Evolutionary conservation across 2,113 vertebrate genomes (phyloP).

Genomic region (Struthio camelus): DNA sequence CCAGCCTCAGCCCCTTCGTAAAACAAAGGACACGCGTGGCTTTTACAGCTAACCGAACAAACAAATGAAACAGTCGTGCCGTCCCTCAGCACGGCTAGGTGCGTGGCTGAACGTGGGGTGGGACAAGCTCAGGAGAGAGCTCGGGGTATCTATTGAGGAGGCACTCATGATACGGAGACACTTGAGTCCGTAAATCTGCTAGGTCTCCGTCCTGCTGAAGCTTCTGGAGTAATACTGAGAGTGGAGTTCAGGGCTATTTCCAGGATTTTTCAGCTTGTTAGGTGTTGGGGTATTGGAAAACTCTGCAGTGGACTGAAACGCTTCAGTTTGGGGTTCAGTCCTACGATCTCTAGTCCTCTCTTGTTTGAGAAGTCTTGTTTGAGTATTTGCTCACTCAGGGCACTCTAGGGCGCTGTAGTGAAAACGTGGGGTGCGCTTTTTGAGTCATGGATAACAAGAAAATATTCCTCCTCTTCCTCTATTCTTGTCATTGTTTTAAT

Average conservation of each 20-base stretch:
- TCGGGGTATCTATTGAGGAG: background rate
- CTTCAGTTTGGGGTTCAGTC: background rate
- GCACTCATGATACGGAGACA: background rate
- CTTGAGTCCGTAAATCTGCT: background rate
- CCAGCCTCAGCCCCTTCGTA: background rate
- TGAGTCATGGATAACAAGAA: background rate
- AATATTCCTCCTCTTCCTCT: background rate
- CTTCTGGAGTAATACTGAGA: background rate
- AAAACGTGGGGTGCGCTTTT: background rate
- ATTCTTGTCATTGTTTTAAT: background rate
- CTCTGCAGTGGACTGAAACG: background rate
- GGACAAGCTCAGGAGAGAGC: background rate
- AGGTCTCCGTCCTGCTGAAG: accelerated
- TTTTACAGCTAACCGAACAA: background rate
- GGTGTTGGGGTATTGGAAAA: background rate
- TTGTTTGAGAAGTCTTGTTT: accelerated
- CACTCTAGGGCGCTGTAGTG: background rate
- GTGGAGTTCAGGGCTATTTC: background rate
- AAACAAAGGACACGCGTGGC: background rate
- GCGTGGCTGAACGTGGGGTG: accelerated
- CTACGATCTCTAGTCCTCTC: background rate
- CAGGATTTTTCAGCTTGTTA: background rate
- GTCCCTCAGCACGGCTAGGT: background rate
- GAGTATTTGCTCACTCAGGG: background rate
- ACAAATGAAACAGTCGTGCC: background rate